These are phyloP conservation scores for Coreoperca whiteheadi DNA, from an alignment of 2,113 vertebrate genomes.

Conservation along the genomic window DNA sequence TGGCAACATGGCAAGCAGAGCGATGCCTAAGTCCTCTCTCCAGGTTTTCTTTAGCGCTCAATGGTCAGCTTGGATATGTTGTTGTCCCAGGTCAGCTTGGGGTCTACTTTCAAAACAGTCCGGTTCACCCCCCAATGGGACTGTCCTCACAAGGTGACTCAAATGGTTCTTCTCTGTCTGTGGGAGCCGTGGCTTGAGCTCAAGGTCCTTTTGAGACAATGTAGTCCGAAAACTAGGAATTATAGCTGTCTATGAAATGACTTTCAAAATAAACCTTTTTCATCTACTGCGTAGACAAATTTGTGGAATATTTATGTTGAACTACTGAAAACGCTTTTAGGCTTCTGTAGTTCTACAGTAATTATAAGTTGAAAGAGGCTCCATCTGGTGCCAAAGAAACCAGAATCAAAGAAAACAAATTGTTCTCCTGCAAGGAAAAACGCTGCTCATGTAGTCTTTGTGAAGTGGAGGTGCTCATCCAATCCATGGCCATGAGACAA, in stretches of 20 bases:
- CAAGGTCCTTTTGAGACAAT: conserved; percentile 11
- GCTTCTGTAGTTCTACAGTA: conserved; percentile 2
- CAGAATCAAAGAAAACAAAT: conserved; percentile 10
- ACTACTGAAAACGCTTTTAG: background rate
- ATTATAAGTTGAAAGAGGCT: conserved; percentile 36
- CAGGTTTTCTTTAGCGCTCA: background rate
- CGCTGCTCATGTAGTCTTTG: background rate
- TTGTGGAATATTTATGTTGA: background rate
- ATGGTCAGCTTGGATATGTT: background rate
- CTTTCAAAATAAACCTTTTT: background rate
- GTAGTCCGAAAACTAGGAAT: background rate
- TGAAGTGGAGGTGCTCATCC: conserved; percentile 2
- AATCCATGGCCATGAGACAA: background rate
- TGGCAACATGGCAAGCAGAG: background rate
- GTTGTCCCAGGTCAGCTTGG: background rate
- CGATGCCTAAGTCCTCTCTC: background rate
- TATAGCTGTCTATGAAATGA: background rate
- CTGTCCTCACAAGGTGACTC: background rate
- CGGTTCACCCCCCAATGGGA: background rate
- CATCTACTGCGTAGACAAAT: background rate
- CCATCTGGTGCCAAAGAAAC: conserved; percentile 21
- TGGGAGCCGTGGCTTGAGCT: background rate
- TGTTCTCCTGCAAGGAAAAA: background rate
- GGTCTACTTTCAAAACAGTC: background rate
- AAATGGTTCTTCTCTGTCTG: background rate